Evolutionary conservation across 1,140 invertebrate genomes (phyloP).

Genomic region (Helicorthomorpha holstii): DNA sequence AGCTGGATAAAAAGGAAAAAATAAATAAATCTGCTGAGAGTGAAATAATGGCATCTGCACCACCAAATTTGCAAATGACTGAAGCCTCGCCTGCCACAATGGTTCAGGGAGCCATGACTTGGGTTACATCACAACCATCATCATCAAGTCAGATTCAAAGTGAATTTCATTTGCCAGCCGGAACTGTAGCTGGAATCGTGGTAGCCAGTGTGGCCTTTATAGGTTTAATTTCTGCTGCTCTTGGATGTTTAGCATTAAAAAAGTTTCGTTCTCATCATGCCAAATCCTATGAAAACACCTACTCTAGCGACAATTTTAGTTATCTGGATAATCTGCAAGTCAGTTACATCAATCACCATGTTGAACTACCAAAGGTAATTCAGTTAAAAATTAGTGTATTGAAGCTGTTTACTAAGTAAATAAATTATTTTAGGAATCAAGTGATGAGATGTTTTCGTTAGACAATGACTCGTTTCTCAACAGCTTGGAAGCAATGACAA

Average conservation of each 20-base stretch:
- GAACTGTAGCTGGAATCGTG: background rate
- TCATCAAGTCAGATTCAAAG: conserved; percentile 7
- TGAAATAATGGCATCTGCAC: too few species aligned
- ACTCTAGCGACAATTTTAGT: conserved; percentile 68
- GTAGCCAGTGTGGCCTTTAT: background rate
- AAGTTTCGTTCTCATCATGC: background rate
- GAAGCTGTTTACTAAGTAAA: background rate
- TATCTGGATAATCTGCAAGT: conserved; percentile 52
- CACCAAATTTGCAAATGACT: too few species aligned
- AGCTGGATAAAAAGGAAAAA: too few species aligned
- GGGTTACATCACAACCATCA: too few species aligned
- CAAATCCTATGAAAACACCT: conserved; percentile 29
- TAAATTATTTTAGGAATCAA: conserved; percentile 48
- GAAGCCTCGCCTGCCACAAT: too few species aligned
- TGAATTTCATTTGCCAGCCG: background rate
- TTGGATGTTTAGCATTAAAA: background rate
- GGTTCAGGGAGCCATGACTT: too few species aligned
- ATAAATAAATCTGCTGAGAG: too few species aligned
- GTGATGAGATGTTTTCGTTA: conserved; percentile 78
- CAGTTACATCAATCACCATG: conserved; percentile 17
- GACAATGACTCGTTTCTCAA: conserved; percentile 83
- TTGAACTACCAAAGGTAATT: conserved; percentile 61
- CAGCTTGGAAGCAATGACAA: conserved; percentile 77
- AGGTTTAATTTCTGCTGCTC: background rate
- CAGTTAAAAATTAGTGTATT: conserved; percentile 1